Base-by-base conservation (phyloP, 2,888 invertebrate genomes). In the Acanthacorydalis orientalis region DNA sequence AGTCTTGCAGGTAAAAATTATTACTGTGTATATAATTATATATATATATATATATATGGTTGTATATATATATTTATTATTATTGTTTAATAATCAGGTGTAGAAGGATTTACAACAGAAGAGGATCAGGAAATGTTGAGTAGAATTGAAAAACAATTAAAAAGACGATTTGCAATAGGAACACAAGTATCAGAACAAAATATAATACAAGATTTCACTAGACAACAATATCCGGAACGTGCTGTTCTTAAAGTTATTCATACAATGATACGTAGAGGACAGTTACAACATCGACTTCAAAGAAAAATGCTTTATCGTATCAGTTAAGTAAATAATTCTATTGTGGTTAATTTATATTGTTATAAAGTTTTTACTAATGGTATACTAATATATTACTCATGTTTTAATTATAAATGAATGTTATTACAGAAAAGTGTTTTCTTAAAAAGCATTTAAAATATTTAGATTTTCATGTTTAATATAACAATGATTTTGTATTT, bases 51-150 rank as follows among this genome's bases (percentile, higher is more conserved):
- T 23, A 23, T 23, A 23, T 23, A 23, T 23, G 6, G 2, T 4
- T 23, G 6, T 23, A 23, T 23, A 23, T 23, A 23, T 23, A 23
- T 23, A 23, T 23, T 4, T 23, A 23, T 23, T 23, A 41, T 42
- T 38, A 23, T 39, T 49, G 6, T 31, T n/a, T 46, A 12, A 49
- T 51, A 56, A 57, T 48, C 57, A 86, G 90, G 92, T 42, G 92
- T 88, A n/a, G 97, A 98, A 73, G 98, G 97, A 8, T 98, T 97
- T 62, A 93, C 95, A 0, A 80, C 90, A 0, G 85, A 89, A 57
- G 92, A 91, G 64, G 96, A 98, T 64, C 89, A 90, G 57, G 93
- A 96, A 60, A 79, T 83, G 64, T 63, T 98, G 34, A 75, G 77
- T 38, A 80, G 90, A 7, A 84, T 98, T 52, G 98, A 98, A 64